Evolutionary conservation across 2,113 vertebrate species (phyloP).

Genomic region (Catharus bicknelli): DNA sequence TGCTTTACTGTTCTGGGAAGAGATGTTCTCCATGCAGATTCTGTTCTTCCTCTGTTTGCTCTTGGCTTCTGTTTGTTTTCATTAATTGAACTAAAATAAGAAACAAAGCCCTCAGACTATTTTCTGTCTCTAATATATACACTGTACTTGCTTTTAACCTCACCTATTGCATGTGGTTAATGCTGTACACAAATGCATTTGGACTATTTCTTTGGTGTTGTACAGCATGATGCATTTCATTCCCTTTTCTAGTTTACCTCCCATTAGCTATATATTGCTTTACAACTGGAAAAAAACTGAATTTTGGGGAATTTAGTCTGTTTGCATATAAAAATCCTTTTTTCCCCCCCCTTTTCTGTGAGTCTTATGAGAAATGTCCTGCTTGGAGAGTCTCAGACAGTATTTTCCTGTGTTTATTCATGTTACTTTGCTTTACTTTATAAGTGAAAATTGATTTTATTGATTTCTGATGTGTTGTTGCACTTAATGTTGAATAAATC

Average conservation of each 20-base stretch:
- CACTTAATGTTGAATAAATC: conserved; percentile 67
- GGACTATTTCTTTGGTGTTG: conserved; percentile 51
- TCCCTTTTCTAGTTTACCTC: conserved; percentile 35
- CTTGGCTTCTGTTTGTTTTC: conserved; percentile 44
- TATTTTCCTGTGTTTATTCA: conserved; percentile 63
- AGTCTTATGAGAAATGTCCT: conserved; percentile 61
- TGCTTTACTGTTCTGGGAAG: conserved; percentile 15
- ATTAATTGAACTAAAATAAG: conserved; percentile 22
- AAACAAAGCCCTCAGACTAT: conserved; percentile 43
- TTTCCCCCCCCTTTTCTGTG: neutral
- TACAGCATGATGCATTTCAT: conserved; percentile 65
- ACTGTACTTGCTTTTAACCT: conserved; percentile 42
- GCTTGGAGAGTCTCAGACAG: conserved; percentile 59
- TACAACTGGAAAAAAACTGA: conserved; percentile 47
- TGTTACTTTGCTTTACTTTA: conserved; percentile 66
- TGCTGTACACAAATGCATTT: conserved; percentile 57
- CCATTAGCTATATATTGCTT: conserved; percentile 49
- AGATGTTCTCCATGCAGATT: neutral
- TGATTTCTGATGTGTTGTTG: conserved; percentile 68
- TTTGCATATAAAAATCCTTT: neutral
- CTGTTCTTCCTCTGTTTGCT: conserved; percentile 33
- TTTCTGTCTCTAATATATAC: conserved; percentile 32
- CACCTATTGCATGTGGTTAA: conserved; percentile 53
- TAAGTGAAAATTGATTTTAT: conserved; percentile 66
- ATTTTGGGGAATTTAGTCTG: conserved; percentile 36